A percentile compares a stretch with the other conserved stretches of the same genome.
phyloP scores from a whole-genome alignment of 2,888 invertebrate genomes.

The Dastarcus helophoroides region DNA sequence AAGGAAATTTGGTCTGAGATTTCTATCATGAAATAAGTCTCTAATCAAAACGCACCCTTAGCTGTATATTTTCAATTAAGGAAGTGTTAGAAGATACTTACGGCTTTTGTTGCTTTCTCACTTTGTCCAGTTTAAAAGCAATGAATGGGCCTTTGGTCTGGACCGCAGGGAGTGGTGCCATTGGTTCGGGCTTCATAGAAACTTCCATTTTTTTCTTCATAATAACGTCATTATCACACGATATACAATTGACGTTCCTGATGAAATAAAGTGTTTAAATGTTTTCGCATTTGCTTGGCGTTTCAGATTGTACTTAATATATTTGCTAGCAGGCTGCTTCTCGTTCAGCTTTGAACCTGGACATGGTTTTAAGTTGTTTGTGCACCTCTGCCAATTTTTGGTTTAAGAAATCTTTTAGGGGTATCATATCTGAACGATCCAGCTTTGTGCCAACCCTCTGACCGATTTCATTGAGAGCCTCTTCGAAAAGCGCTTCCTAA shows the following conservation, averaged over 20 bases:
- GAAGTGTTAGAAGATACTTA: no score
- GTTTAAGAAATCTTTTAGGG: constrained; percentile 53
- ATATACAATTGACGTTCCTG: constrained; percentile 63
- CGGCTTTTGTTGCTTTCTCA: constrained; percentile 42
- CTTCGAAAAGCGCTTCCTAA: constrained; percentile 52
- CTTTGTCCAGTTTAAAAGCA: constrained; percentile 54
- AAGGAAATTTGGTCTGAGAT: no score
- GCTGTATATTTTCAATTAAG: no score
- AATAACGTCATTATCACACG: constrained; percentile 63
- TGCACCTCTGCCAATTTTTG: constrained; percentile 48
- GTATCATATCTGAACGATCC: constrained; percentile 52
- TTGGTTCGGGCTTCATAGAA: constrained; percentile 37
- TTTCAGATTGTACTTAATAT: constrained; percentile 47
- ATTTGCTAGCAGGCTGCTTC: constrained; percentile 64
- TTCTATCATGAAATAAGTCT: no score
- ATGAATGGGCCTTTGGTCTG: constrained; percentile 57
- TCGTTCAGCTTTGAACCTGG: constrained; percentile 46
- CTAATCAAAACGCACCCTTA: no score
- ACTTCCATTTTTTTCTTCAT: constrained; percentile 50
- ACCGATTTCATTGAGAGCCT: constrained; percentile 55
- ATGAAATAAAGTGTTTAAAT: no score
- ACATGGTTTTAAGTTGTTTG: constrained; percentile 49
- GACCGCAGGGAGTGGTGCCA: constrained; percentile 44
- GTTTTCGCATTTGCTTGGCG: no score
- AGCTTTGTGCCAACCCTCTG: constrained; percentile 53